Base-by-base conservation (phyloP, 1,140 invertebrate genomes). In the Piezodorus guildinii region DNA sequence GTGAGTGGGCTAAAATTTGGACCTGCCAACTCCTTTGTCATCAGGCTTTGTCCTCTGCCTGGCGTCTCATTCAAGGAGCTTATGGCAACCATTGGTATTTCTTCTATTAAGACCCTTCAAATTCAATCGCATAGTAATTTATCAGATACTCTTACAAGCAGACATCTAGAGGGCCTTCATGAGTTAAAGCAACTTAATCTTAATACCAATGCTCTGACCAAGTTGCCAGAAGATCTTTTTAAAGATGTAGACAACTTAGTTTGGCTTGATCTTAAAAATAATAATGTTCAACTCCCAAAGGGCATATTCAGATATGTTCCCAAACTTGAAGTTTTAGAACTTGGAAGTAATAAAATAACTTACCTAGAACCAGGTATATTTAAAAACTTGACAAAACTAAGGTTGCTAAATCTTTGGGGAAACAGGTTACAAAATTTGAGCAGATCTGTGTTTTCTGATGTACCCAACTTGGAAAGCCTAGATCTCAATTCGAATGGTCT, bases 401-500 rank as follows among this genome's bases (percentile, higher is more conserved):
- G 73, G 63, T 76, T 70, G 30, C 70, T 85, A 43, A 83, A 83
- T 64, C 69, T 85, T 30, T 83, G 82, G 82, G 77, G 78, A 68
- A 86, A 84, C 68, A 77, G 78, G 63, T 72, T 86, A 58, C 76
- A 74, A 15, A 78, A 79, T 70, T 74, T 85, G 8, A 77, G 78
- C 0, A 73, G 78, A 56, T 77, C 79, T 46, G 74, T 79, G 58
- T 85, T 86, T 64, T 75, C 77, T 34, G 79, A 79, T 19, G 74
- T 83, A 8, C 69, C 76, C 21, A 77, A 79, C 6, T 71, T 86
- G 14, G 72, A 78, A 68, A 77, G 78, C 68, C 74, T 86, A 62
- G 83, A 84, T 72, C 67, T 86, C 19, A 81, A 78, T 67, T 74
- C 73, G 9, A 86, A 86, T 70, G 74, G 77, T n/a, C 74, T 87